Evolutionary conservation across 2,797 vertebrate genomes (phyloP).

Genomic region (Sarcophilus harrisii): DNA sequence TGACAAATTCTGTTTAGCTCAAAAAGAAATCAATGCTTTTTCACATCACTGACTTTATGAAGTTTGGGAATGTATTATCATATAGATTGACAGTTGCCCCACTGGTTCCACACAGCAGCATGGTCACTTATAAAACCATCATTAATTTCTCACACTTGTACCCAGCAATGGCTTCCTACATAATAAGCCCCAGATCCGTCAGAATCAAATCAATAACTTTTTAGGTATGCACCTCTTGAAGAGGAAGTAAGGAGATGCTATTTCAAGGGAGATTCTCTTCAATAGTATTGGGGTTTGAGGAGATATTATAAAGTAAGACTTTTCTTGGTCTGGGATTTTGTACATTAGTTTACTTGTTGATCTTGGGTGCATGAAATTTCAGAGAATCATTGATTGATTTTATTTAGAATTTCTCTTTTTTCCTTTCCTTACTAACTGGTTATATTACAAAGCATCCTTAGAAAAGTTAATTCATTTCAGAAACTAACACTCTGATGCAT

Average conservation of each 20-base stretch:
- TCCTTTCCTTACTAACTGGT: neutral
- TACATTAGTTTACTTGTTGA: slow-evolving; percentile 32
- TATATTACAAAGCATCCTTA: slow-evolving; percentile 7
- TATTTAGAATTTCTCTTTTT: slow-evolving; percentile 52
- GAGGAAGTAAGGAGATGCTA: slow-evolving; percentile 81
- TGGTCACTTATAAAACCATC: slow-evolving; percentile 85
- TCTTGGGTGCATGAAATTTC: slow-evolving; percentile 31
- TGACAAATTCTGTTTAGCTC: slow-evolving; percentile 81
- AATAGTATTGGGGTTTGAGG: slow-evolving; percentile 73
- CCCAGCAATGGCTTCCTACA: slow-evolving; percentile 83
- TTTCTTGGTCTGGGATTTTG: slow-evolving; percentile 60
- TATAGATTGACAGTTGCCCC: slow-evolving; percentile 89
- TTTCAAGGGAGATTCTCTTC: slow-evolving; percentile 77
- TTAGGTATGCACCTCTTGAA: slow-evolving; percentile 82
- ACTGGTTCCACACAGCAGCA: slow-evolving; percentile 83
- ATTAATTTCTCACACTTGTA: slow-evolving; percentile 87
- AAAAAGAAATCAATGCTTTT: slow-evolving; percentile 85
- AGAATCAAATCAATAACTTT: slow-evolving; percentile 86
- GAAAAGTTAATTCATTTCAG: neutral
- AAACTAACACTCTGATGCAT: neutral
- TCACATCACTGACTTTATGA: slow-evolving; percentile 87
- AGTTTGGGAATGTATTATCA: slow-evolving; percentile 88
- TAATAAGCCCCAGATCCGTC: slow-evolving; percentile 86
- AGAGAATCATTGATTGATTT: slow-evolving; percentile 18
- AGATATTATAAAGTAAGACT: slow-evolving; percentile 48